Evolutionary conservation across 2,888 invertebrate genomes (phyloP), one percentile per base, ranked within the genome.

Genomic region (Proisotoma minuta): DNA sequence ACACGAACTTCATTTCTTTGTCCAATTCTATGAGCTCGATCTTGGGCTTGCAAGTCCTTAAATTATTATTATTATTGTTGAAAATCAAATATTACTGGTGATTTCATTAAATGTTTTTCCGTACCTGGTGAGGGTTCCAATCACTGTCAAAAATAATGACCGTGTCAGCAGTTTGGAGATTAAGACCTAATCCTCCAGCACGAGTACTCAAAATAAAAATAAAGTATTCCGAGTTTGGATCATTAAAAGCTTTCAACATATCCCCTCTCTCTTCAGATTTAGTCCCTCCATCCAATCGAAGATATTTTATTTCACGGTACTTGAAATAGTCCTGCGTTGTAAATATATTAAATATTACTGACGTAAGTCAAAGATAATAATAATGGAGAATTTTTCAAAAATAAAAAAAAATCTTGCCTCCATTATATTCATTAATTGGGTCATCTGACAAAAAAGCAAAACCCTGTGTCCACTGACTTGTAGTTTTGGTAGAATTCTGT

Each of bases 401-500:
- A 23, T 22, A 52, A 22, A 26, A 23, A 15, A 18, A 40, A 24
- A 20, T 40, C 39, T 22, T 40, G 62, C 67, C 62, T 67, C 99
- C 82, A 97, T 90, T 75, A 97, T 95, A 61, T 92, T 96, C 97
- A 99, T 98, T 72, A 96, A 86, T 75, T 94, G 91, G 0, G 99
- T 99, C 99, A 99, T 99, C 81, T 99, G 99, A 86, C 97, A 99
- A 83, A 99, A 99, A 68, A 99, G 87, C 68, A 99, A 81, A 18
- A 98, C 94, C 67, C 97, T 84, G 81, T 99, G 99, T 64, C 88
- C 88, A 0, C 90, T 89, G 8, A 84, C 84, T 77, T 94, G 93
- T 73, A 99, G 80, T 79, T 99, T 99, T 0, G 98, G 98, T 75
- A 99, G 81, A 75, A 99, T 96, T 34, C 98, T 86, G 80, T 99